A percentile compares a stretch with the other conserved stretches of the same genome.
These are phyloP conservation scores for Hypotaenidia philippensis DNA, from an alignment of 2,797 vertebrate genomes.

Conservation along the genomic window DNA sequence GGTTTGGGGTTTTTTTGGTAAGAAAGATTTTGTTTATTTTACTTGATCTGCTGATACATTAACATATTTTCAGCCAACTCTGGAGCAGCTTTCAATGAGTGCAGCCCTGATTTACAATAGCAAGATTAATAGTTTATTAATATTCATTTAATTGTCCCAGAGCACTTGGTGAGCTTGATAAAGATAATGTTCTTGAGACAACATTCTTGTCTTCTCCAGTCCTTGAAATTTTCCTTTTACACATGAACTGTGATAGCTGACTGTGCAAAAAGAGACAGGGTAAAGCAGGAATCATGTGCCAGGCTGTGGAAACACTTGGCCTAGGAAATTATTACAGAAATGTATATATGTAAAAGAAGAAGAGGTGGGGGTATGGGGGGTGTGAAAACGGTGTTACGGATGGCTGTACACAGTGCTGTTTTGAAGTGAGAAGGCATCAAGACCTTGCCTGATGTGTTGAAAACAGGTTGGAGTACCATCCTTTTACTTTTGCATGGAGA, in stretches of 20 bases:
- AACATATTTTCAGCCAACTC: not conserved
- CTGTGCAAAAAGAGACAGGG: not conserved
- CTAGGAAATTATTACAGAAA: not conserved
- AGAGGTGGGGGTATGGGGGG: no score
- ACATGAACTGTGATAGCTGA: not conserved
- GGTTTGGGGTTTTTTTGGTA: not conserved
- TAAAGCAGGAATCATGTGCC: not conserved
- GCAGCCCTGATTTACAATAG: not conserved
- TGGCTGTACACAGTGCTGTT: not conserved
- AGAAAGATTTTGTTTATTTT: not conserved
- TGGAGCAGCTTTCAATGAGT: not conserved
- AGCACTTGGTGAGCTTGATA: not conserved
- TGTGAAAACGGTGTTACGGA: not conserved
- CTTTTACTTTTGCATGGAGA: not conserved
- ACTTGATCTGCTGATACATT: not conserved
- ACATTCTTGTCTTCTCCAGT: not conserved
- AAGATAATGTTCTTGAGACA: not conserved
- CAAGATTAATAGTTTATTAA: not conserved
- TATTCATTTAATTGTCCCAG: not conserved
- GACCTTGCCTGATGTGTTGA: not conserved
- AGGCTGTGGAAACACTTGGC: not conserved
- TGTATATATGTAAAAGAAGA: not conserved
- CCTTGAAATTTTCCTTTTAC: not conserved
- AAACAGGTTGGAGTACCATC: not conserved
- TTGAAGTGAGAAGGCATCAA: not conserved